A percentile compares a stretch with the other conserved stretches of the same genome.
phyloP scores from a whole-genome alignment of 2,797 vertebrate genomes.

The Pseudomugil gertrudae region DNA sequence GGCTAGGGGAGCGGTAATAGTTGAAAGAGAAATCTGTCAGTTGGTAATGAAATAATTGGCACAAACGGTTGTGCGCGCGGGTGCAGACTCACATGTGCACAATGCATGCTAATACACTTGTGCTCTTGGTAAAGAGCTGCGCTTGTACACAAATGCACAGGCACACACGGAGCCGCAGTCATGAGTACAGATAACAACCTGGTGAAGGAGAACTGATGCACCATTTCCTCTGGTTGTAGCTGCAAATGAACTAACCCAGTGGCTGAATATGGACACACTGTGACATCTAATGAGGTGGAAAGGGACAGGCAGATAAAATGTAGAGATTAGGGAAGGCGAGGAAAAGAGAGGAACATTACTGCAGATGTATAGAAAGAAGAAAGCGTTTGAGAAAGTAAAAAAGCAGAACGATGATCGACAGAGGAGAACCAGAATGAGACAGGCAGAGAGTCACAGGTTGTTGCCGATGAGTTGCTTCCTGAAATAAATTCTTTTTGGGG shows the following conservation, averaged over 20 bases:
- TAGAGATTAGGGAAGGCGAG: constrained; percentile 23
- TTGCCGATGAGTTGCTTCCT: constrained; percentile 67
- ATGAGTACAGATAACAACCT: constrained; percentile 59
- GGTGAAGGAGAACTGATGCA: constrained; percentile 54
- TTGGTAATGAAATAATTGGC: constrained; percentile 80
- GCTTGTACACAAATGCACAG: constrained; percentile 6
- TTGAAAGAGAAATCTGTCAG: constrained; percentile 72
- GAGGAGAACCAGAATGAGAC: constrained; percentile 21
- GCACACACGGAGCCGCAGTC: background rate
- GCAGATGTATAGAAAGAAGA: background rate
- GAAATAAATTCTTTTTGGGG: constrained; percentile 71
- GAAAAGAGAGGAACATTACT: background rate
- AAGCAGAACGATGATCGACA: constrained; percentile 18
- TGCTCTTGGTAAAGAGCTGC: background rate
- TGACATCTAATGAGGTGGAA: constrained; percentile 66
- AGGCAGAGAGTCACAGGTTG: constrained; percentile 62
- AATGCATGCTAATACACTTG: background rate
- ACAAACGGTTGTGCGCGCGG: constrained; percentile 57
- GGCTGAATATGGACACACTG: constrained; percentile 57
- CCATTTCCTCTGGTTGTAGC: constrained; percentile 59
- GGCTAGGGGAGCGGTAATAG: constrained; percentile 58
- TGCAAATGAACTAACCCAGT: constrained; percentile 63
- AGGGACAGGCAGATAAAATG: constrained; percentile 47
- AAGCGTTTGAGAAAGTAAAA: constrained; percentile 10
- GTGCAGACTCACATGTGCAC: background rate